These are phyloP conservation scores for Dasysyrphus tricinctus DNA, from an alignment of 2,888 invertebrate species.

Conservation along the genomic window DNA sequence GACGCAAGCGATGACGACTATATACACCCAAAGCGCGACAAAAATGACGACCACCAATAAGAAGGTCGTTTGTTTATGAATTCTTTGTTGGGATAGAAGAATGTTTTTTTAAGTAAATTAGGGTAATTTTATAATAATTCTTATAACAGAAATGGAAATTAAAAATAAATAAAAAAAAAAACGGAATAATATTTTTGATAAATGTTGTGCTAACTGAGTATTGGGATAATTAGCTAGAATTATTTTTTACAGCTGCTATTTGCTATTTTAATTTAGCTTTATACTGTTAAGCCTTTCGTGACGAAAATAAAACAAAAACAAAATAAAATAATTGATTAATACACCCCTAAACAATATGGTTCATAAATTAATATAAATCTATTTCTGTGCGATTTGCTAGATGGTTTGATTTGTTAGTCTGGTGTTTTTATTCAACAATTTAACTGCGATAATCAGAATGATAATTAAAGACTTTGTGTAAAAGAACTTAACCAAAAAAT, in stretches of 20 bases:
- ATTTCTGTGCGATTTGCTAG: no score
- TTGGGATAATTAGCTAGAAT: conserved; percentile 44
- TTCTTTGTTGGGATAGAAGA: not conserved
- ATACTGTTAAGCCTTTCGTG: no score
- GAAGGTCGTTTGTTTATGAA: not conserved
- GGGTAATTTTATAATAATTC: conserved; percentile 12
- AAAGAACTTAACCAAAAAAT: no score
- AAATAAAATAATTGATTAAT: no score
- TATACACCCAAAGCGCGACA: not conserved
- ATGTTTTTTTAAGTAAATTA: conserved; percentile 18
- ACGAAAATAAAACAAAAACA: no score
- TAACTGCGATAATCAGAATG: no score
- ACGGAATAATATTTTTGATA: conserved; percentile 33
- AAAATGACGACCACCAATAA: conserved; percentile 22
- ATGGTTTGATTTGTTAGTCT: no score
- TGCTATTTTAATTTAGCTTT: no score
- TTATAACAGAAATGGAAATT: conserved; percentile 26
- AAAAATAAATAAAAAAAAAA: conserved; percentile 1
- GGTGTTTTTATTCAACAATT: no score
- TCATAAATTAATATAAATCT: no score
- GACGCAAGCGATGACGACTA: conserved; percentile 42
- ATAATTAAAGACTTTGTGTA: no score
- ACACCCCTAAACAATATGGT: no score
- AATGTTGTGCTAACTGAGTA: conserved; percentile 56
- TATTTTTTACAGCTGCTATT: conserved; percentile 11